These are phyloP conservation scores for Himalopsyche kuldschensis DNA, from an alignment of 2,888 invertebrate species.

Conservation along the genomic window DNA sequence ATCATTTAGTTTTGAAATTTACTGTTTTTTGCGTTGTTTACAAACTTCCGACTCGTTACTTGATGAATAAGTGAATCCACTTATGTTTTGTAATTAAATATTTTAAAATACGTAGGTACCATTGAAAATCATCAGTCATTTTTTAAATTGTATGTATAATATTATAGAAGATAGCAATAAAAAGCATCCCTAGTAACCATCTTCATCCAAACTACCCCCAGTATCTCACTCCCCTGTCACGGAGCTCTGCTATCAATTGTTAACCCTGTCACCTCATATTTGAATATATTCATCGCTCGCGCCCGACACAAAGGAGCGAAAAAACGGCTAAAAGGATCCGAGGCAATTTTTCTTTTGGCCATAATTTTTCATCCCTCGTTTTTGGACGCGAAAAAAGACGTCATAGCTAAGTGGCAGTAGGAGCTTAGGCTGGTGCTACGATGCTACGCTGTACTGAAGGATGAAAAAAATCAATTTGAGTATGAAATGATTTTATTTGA, in stretches of 20 bases:
- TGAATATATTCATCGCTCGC: slow-evolving; percentile 36
- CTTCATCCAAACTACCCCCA: background rate
- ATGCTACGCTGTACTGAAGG: background rate
- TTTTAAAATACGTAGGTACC: too few species aligned
- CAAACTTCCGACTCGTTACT: too few species aligned
- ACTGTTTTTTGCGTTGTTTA: too few species aligned
- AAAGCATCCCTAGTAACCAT: background rate
- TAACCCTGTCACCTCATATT: slow-evolving; percentile 38
- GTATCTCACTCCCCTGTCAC: slow-evolving; percentile 5
- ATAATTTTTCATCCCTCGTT: slow-evolving; percentile 36
- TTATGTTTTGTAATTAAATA: too few species aligned
- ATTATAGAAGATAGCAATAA: too few species aligned
- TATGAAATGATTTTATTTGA: background rate
- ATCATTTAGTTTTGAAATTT: too few species aligned
- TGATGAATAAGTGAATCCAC: too few species aligned
- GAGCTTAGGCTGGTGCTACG: background rate
- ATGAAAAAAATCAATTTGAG: background rate
- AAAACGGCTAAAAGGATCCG: slow-evolving; percentile 28
- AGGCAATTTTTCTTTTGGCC: slow-evolving; percentile 31
- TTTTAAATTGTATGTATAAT: too few species aligned
- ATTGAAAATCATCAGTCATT: too few species aligned
- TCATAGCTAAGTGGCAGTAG: slow-evolving; percentile 25
- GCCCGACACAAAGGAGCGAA: slow-evolving; percentile 13
- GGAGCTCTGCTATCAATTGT: slow-evolving; percentile 29
- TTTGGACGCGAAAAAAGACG: slow-evolving; percentile 36